Base-by-base conservation (phyloP, 2,888 invertebrate species). In the Cheilosia grossa region DNA sequence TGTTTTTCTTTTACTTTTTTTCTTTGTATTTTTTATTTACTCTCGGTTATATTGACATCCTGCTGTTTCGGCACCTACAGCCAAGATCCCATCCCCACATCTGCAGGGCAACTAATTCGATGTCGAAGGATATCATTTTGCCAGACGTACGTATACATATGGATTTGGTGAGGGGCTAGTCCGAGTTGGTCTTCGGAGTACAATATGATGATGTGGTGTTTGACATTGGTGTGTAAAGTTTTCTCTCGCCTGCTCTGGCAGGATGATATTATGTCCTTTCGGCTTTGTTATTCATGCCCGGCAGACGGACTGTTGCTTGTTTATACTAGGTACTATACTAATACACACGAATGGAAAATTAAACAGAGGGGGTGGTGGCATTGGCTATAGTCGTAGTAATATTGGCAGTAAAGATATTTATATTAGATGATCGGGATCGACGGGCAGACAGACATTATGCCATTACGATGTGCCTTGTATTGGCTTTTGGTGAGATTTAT, bases 401-500 rank as follows among this genome's bases (percentile, higher is more conserved):
- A 83, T 82, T 67, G 79, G 37, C 63, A 66, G 79, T 42, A 63
- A 67, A 73, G 61, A 67, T 82, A 79, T 82, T 82, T 79, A 79
- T 82, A 82, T 67, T 73, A 80, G 73, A 72, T 73, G 80, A 80
- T 66, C 66, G 53, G 67, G 74, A 61, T 37, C 40, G 61, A 80
- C 54, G 61, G 53, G 47, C 66, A 59, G 59, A 73, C 53, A 66
- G 73, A 73, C 79, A 73, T 73, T 69, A 75, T 56, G 61, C 63
- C 63, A 67, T 67, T 69, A 61, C 21, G 53, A 80, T 67, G 61
- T 75, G 85, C 67, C 81, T 85, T 58, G 85, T 82, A 87, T 87
- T 87, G 82, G 85, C 67, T 85, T 82, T 85, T 53, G 72, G 70
- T 74, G 72, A 87, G 82, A 87, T 87, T 87, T 87, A 87, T 87